phyloP scores from a whole-genome alignment of 2,797 vertebrate genomes.

The Pangasius macronema region DNA sequence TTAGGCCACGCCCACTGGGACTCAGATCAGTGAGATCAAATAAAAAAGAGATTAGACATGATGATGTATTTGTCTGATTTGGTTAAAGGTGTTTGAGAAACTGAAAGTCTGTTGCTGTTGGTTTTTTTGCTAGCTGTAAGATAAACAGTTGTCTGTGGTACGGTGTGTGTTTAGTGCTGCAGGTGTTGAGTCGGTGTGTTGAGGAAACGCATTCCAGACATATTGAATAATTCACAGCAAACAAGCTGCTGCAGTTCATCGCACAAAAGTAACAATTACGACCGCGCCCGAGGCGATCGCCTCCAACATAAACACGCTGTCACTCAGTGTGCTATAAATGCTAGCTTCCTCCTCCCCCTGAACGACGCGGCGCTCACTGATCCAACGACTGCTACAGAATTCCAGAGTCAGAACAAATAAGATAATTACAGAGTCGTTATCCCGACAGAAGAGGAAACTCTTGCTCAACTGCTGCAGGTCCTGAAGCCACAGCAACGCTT shows the following conservation, averaged over 20 bases:
- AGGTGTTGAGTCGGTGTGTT: constrained; percentile 57
- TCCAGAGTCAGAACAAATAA: constrained; percentile 17
- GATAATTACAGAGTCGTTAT: constrained; percentile 33
- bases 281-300: constrained; percentile 36
- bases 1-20: neutral
- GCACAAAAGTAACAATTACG: constrained; percentile 52
- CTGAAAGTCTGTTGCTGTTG: neutral
- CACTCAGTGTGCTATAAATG: constrained; percentile 5
- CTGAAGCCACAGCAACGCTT: constrained; percentile 1
- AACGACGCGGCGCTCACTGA: neutral
- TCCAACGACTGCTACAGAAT: neutral
- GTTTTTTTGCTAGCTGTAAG: neutral
- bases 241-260: constrained; percentile 48
- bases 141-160: constrained; percentile 6
- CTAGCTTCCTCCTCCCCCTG: neutral
- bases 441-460: constrained; percentile 6
- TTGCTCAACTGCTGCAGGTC: constrained; percentile 11
- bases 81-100: neutral
- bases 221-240: constrained; percentile 47
- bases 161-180: constrained; percentile 11
- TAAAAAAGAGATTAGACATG: too few relatives aligned
- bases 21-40: neutral
- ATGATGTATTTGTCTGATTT: neutral
- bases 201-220: constrained; percentile 57
- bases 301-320: constrained; percentile 45